Conservation (phyloP, 2,797 vertebrate species). For the Mastacembelus armatus region DNA sequence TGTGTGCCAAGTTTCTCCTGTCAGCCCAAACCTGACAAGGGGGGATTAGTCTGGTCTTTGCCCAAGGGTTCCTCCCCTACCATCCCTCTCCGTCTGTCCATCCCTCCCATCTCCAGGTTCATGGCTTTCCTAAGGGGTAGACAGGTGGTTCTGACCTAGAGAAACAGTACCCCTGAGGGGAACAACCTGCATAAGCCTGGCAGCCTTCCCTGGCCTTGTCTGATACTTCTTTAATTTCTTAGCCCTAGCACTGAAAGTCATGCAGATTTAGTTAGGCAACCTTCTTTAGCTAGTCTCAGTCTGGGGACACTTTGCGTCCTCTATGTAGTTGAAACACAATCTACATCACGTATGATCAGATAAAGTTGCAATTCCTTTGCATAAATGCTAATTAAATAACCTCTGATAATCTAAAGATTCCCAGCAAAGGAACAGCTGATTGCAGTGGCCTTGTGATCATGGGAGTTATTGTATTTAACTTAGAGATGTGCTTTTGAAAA, state of each 20-base stretch:
- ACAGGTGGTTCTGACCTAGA: constrained; percentile 76
- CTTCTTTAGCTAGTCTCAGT: constrained; percentile 1
- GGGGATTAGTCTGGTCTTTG: constrained; percentile 49
- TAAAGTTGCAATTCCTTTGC: neutral
- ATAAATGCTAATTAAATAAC: constrained; percentile 2
- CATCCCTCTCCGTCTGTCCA: constrained; percentile 72
- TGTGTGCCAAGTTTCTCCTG: constrained; percentile 31
- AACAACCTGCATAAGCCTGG: constrained; percentile 65
- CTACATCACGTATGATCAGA: constrained; percentile 1
- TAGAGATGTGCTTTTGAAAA: too few relatives aligned
- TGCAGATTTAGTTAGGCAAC: constrained; percentile 9
- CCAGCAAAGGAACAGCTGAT: constrained; percentile 6
- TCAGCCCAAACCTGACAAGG: constrained; percentile 33
- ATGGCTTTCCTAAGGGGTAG: constrained; percentile 60
- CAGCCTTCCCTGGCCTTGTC: constrained; percentile 40
- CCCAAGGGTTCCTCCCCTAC: constrained; percentile 50
- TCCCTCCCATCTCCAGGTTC: constrained; percentile 52
- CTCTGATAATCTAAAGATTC: neutral
- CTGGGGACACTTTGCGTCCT: neutral
- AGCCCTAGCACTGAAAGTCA: constrained; percentile 19
- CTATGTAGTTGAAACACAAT: constrained; percentile 8
- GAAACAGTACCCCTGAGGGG: constrained; percentile 59
- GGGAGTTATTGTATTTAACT: constrained; percentile 9
- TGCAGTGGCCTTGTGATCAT: constrained; percentile 1
- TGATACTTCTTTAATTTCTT: constrained; percentile 48